Evolutionary conservation across 1,140 invertebrate species (phyloP), one percentile per base, ranked within the genome.

Genomic region (Theocolax elegans): DNA sequence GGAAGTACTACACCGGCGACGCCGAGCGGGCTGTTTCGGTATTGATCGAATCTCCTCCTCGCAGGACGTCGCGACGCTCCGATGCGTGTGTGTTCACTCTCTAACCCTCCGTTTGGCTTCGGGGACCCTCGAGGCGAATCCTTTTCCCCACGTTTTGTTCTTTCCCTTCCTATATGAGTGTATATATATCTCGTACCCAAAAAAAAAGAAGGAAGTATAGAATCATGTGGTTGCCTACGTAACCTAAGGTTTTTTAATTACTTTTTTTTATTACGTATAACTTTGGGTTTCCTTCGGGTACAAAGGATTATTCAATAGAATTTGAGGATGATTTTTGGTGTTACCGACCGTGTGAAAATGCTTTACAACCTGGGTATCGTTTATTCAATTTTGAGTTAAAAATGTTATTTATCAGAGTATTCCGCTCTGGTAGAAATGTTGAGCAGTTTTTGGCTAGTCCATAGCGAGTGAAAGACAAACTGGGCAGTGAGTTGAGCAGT

Each of bases 11-110:
- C 29, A 0, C 21, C 17, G 6, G 25, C 58, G 7, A 27, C 54
- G 54, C 54, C 31, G 31, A 10, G 1, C 21, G 23, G 12, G 35
- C 19, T n/a, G 64, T 56, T 65, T 56, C 51, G 42, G 68, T 71
- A 71, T 71, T 65, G 68, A 71, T 71, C 68, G 68, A 59, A 65
- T 63, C 51, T 70, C 42, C 48, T 51, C n/a, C n/a, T 62, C 27
- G 42, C 60, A 71, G 68, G 60, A 71, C 60, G 68, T 49, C 53
- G 68, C 44, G 51, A 65, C 60, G 60, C 42, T 42, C 58, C 19
- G 13, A 60, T 63, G 56, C 49, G 51, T 56, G 29, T 54, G 56
- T 56, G 10, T 35, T 35, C 31, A 35, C 31, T 6, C 31, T 58
- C 17, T 35, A 10, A 27, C n/a, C 49, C 68, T 29, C 17, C 23